Conservation (phyloP, 2,888 invertebrate species). For the Teleiodes luculella region DNA sequence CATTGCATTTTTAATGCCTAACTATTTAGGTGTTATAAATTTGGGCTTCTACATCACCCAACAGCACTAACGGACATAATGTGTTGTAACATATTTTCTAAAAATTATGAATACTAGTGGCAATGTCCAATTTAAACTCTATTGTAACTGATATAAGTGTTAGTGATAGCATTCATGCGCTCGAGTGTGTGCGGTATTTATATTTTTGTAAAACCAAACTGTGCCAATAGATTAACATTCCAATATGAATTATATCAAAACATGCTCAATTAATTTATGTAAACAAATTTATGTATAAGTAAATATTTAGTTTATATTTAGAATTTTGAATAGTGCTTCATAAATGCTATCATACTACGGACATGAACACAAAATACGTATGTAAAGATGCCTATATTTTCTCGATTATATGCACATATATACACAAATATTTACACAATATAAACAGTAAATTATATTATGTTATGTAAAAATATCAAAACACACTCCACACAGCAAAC, state of each 20-base stretch:
- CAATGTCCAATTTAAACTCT: background rate
- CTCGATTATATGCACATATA: constrained; percentile 12
- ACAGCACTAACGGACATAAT: too few relatives aligned
- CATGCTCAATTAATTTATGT: background rate
- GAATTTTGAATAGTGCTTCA: constrained; percentile 12
- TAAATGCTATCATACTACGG: constrained; percentile 19
- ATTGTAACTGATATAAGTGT: background rate
- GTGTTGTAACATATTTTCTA: too few relatives aligned
- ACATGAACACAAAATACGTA: background rate
- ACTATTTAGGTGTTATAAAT: too few relatives aligned
- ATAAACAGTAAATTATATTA: background rate
- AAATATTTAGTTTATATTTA: background rate
- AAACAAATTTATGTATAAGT: background rate
- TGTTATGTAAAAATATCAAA: background rate
- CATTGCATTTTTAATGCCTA: too few relatives aligned
- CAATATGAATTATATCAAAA: background rate
- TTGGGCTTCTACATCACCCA: too few relatives aligned
- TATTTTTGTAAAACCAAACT: background rate
- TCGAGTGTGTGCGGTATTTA: background rate
- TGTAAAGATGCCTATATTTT: background rate
- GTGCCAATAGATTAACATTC: constrained; percentile 2
- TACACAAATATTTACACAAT: constrained; percentile 10
- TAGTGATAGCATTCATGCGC: constrained; percentile 20
- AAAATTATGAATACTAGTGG: background rate
- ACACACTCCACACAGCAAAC: constrained; percentile 17